A percentile compares a stretch with the other conserved stretches of the same genome.
These are phyloP conservation scores for Ylistrum balloti DNA, from an alignment of 1,140 invertebrate genomes.

Conservation along the genomic window DNA sequence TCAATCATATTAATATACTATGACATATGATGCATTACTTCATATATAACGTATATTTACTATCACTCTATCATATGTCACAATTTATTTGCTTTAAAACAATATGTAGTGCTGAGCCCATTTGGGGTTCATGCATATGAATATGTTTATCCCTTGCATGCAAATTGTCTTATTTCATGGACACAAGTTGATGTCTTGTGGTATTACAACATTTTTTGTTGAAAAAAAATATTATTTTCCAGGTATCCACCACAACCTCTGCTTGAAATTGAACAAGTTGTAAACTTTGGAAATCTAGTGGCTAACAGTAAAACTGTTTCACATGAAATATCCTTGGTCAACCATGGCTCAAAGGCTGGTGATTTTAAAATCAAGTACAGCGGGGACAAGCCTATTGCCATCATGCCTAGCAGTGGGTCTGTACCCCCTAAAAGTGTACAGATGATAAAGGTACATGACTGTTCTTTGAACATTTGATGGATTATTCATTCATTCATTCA, in stretches of 20 bases:
- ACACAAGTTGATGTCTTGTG: too few species aligned
- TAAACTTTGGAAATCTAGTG: constrained; percentile 81
- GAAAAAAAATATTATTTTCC: constrained; percentile 29
- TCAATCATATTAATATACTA: too few species aligned
- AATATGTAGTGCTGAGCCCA: too few species aligned
- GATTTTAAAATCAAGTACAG: constrained; percentile 80
- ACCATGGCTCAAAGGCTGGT: constrained; percentile 79
- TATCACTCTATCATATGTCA: too few species aligned
- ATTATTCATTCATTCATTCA: constrained; percentile 37
- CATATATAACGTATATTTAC: too few species aligned
- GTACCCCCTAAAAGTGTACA: constrained; percentile 78
- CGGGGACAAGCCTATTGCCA: constrained; percentile 78
- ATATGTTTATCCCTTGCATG: too few species aligned
- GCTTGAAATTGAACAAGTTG: constrained; percentile 72
- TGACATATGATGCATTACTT: too few species aligned
- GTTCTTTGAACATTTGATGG: constrained; percentile 23
- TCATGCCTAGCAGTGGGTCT: constrained; percentile 77
- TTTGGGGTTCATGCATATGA: too few species aligned
- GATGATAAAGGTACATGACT: constrained; percentile 75
- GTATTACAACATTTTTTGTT: too few species aligned
- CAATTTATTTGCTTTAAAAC: too few species aligned
- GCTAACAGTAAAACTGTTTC: constrained; percentile 80
- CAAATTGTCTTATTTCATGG: too few species aligned
- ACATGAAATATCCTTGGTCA: constrained; percentile 77
- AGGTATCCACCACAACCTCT: constrained; percentile 76